Percentiles rank a stretch among this genome's conserved stretches.
Conservation (phyloP, 2,888 invertebrate genomes). For the Drosophila demipolita region DNA sequence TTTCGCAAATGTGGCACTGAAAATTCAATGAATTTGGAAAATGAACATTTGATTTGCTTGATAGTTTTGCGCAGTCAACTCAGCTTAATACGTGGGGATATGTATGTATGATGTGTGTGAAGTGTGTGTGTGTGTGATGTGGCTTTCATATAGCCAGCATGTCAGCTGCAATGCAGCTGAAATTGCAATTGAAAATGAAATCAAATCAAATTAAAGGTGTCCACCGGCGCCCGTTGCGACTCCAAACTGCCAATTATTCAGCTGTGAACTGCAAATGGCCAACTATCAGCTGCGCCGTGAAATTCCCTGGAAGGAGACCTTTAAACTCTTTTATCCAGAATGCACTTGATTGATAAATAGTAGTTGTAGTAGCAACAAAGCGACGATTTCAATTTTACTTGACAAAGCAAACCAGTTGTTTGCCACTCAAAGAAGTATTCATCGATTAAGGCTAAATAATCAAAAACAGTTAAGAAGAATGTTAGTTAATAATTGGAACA, state of each 20-base stretch:
- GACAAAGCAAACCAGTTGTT: constrained; percentile 5
- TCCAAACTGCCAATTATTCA: constrained; percentile 63
- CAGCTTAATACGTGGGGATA: constrained; percentile 12
- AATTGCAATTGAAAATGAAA: constrained; percentile 73
- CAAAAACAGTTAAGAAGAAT: background rate
- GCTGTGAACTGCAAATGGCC: constrained; percentile 3
- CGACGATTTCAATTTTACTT: constrained; percentile 58
- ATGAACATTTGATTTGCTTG: constrained; percentile 78
- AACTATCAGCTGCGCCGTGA: background rate
- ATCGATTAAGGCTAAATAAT: constrained; percentile 31
- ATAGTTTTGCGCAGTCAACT: constrained; percentile 59
- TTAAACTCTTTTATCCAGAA: constrained; percentile 53
- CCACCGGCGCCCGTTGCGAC: constrained; percentile 37
- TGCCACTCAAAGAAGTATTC: constrained; percentile 33
- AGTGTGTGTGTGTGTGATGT: constrained; percentile 5
- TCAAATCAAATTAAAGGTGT: constrained; percentile 76
- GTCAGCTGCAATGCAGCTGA: constrained; percentile 76
- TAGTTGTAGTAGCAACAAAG: constrained; percentile 20
- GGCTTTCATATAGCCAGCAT: constrained; percentile 64
- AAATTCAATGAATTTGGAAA: constrained; percentile 79
- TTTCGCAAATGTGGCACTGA: constrained; percentile 50
- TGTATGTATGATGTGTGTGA: constrained; percentile 8
- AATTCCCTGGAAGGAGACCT: constrained; percentile 17
- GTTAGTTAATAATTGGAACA: background rate
- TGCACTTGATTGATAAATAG: constrained; percentile 55